Evolutionary conservation across 2,888 invertebrate species (phyloP).

Genomic region (Hemicrepidius hirtus): DNA sequence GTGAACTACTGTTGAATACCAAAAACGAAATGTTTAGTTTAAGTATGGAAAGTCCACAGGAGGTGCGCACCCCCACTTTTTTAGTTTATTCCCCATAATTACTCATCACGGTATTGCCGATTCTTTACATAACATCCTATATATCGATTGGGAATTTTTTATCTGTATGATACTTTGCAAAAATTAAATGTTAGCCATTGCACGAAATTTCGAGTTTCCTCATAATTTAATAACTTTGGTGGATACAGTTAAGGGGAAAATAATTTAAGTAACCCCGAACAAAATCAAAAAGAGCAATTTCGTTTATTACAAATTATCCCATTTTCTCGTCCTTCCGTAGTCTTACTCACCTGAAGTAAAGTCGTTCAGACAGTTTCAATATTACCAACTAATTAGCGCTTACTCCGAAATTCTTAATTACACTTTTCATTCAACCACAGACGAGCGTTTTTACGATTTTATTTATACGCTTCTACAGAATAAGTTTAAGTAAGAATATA

Average conservation of each 20-base stretch:
- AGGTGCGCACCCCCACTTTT: too few species aligned
- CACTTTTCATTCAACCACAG: constrained; percentile 24
- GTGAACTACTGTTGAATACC: too few species aligned
- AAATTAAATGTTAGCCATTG: too few species aligned
- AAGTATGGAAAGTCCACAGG: too few species aligned
- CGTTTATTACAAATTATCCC: constrained; percentile 18
- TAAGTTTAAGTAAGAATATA: neutral
- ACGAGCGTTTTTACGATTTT: constrained; percentile 23
- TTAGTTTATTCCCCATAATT: too few species aligned
- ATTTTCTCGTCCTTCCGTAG: neutral
- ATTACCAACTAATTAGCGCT: constrained; percentile 32
- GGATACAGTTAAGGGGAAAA: neutral
- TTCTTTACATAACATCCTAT: too few species aligned
- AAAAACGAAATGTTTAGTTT: too few species aligned
- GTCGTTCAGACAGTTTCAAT: constrained; percentile 29
- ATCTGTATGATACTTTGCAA: too few species aligned
- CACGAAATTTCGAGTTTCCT: neutral
- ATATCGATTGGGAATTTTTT: too few species aligned
- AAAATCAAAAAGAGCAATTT: constrained; percentile 11
- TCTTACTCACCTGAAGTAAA: constrained; percentile 15
- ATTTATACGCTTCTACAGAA: neutral
- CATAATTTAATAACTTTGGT: neutral
- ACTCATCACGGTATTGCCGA: too few species aligned
- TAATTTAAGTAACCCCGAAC: neutral
- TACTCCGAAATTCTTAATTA: constrained; percentile 35